phyloP scores from a whole-genome alignment of 2,113 vertebrate genomes.

The Zapus hudsonius region DNA sequence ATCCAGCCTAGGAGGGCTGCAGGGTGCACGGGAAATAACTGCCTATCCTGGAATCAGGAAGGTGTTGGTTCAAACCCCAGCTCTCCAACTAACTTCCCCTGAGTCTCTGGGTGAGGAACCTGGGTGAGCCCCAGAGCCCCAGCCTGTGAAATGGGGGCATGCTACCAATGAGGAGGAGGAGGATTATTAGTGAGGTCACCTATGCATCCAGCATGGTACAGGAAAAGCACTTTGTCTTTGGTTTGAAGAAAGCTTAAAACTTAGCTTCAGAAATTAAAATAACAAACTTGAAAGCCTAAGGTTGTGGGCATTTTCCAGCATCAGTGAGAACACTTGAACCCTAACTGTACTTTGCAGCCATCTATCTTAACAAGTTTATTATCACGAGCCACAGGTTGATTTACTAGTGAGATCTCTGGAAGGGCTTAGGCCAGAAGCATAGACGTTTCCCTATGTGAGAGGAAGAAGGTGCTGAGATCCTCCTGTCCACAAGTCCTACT shows the following conservation, averaged over 20 bases:
- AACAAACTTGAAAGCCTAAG: slow-evolving; percentile 42
- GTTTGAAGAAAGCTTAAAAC: slow-evolving; percentile 3
- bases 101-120: neutral
- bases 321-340: neutral
- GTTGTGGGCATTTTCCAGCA: slow-evolving; percentile 4
- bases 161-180: neutral
- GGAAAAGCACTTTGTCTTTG: slow-evolving; percentile 39
- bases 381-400: neutral
- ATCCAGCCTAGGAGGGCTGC: neutral
- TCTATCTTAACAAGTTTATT: neutral
- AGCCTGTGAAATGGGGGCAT: neutral
- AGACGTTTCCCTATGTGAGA: neutral
- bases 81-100: neutral
- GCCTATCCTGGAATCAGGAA: neutral
- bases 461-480: neutral
- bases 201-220: neutral
- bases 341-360: neutral
- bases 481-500: neutral
- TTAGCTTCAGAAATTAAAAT: slow-evolving; percentile 35
- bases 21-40: neutral
- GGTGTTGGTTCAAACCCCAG: neutral
- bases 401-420: neutral
- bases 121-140: neutral
- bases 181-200: neutral
- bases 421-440: neutral